Percentiles rank a stretch among this genome's conserved stretches.
Evolutionary conservation across 30 jellyfish, hydroid and myxozoan species (phyloP).

Genomic region (Hydractinia symbiolongicarpus): DNA sequence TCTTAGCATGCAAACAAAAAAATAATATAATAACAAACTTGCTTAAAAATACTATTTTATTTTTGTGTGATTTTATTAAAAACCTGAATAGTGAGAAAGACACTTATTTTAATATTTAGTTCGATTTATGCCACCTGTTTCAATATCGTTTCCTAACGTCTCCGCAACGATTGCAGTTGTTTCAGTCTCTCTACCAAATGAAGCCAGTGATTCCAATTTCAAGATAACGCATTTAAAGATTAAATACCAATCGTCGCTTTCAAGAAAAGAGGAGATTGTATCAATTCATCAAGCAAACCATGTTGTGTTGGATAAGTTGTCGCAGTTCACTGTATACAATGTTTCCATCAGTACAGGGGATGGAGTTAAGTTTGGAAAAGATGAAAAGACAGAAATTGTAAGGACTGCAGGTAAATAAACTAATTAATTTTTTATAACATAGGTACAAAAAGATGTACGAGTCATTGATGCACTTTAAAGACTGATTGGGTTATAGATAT

Average conservation of each 20-base stretch:
- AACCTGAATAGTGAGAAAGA: neutral
- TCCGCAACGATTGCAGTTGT: neutral
- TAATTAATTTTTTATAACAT: neutral
- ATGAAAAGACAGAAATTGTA: neutral
- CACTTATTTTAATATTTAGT: neutral
- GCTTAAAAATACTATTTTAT: too few relatives aligned
- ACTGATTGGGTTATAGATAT: too few relatives aligned
- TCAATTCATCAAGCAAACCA: neutral
- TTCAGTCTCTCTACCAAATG: neutral
- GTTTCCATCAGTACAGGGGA: slow-evolving; percentile 1
- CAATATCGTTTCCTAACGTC: neutral
- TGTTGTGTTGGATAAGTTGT: neutral
- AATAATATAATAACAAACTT: too few relatives aligned
- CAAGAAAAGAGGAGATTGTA: neutral
- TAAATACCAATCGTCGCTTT: neutral
- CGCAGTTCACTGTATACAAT: neutral
- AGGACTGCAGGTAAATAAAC: neutral
- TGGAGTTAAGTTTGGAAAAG: neutral
- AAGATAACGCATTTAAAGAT: neutral
- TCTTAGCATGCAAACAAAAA: too few relatives aligned
- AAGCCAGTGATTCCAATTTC: neutral
- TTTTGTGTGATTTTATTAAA: neutral
- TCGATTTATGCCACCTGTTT: neutral
- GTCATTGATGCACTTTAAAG: too few relatives aligned
- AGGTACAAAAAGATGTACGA: too few relatives aligned